Base-by-base conservation (phyloP, 2,797 vertebrate genomes). In the Melanotaenia trifasciata region DNA sequence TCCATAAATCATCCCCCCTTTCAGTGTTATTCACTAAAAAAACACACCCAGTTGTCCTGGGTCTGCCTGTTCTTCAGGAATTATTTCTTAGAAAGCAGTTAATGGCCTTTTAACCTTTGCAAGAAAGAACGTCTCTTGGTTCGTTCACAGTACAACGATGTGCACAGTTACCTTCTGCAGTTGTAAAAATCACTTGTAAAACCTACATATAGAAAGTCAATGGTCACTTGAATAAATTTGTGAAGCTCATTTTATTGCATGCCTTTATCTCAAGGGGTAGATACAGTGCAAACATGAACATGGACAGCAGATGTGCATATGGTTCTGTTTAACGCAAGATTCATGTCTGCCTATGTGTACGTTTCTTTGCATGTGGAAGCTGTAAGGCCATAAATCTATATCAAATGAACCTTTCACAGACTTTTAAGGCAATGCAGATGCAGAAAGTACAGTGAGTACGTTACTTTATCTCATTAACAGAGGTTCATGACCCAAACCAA, bases 21-120 rank as follows among this genome's bases (percentile, higher is more conserved):
- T 70, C 26, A 73, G 1, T 63, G 33, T 36, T 59, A 43, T 50
- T 64, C 38, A 43, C 51, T 12, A 24, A 43, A 57, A 20, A 38
- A 33, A 36, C 13, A 61, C 13, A 66, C 61, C 60, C 57, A 67
- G 50, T 35, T 28, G 35, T 64, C 22, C 10, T 62, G 20, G 47
- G 2, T 65, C 24, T 40, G 13, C 2, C 22, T 58, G 24, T 36
- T 64, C 22, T 64, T 40, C 20, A 61, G 47, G 47, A 12, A 63
- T 24, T 33, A 64, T 22, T 68, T 61, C 60, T 62, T 35, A 63
- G 63, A 77, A 53, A 78, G 38, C 22, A 60, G 14, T 45, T 33
- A 10, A 67, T 35, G 24, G 2, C 28, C 18, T 53, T 72, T 78
- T 67, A 63, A 51, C 26, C 43, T 57, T 51, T 64, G 20, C 35